Evolutionary conservation across 2,113 vertebrate species (phyloP).

Genomic region (Rhombomys opimus): DNA sequence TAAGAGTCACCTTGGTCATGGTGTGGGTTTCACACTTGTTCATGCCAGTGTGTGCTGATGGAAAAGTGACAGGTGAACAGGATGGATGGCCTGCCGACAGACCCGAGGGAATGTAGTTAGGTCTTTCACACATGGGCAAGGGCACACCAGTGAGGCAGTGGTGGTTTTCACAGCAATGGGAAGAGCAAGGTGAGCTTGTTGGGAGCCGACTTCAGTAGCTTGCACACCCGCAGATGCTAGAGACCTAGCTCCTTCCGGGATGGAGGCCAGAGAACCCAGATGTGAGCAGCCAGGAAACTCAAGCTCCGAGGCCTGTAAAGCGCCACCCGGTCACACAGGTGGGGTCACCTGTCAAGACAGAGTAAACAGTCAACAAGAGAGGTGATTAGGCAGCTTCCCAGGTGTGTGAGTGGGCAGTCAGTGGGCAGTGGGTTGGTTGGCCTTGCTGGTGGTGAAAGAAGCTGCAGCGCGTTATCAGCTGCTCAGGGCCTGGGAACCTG

Average conservation of each 20-base stretch:
- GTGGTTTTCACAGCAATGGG: background rate
- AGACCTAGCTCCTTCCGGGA: background rate
- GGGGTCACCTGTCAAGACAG: background rate
- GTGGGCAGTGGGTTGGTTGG: accelerated
- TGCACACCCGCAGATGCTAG: background rate
- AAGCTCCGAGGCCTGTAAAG: background rate
- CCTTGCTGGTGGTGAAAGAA: background rate
- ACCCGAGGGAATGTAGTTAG: background rate
- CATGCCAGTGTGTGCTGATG: background rate
- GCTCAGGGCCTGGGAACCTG: background rate
- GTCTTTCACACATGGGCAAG: background rate
- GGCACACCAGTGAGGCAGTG: background rate
- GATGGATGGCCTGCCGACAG: background rate
- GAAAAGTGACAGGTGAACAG: background rate
- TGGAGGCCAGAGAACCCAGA: background rate
- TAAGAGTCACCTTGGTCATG: background rate
- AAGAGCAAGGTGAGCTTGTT: background rate
- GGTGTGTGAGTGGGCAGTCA: background rate
- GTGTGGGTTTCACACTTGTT: background rate
- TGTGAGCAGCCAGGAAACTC: background rate
- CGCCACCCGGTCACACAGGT: no score
- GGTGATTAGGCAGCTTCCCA: background rate
- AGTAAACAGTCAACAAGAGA: background rate
- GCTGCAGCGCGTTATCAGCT: background rate
- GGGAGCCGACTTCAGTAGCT: background rate